phyloP scores from a whole-genome alignment of 2,797 vertebrate species.

The Microhierax caerulescens region DNA sequence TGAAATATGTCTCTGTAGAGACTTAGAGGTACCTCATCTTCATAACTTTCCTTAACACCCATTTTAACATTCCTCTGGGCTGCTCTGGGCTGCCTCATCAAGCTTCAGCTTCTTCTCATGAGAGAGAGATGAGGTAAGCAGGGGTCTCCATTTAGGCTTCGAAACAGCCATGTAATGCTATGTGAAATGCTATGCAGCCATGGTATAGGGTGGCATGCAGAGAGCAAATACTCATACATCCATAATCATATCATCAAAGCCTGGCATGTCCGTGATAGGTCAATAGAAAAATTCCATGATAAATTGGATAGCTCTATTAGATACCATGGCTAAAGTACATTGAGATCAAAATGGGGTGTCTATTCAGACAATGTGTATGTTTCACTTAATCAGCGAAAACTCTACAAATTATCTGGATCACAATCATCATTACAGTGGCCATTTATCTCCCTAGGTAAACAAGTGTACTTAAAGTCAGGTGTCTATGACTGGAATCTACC shows the following conservation, averaged over 20 bases:
- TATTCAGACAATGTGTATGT: neutral
- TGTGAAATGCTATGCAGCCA: slow-evolving; percentile 61
- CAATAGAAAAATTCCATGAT: neutral
- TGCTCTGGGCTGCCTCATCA: slow-evolving; percentile 8
- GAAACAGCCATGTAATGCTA: slow-evolving; percentile 60
- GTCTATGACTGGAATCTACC: neutral
- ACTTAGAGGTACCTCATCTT: slow-evolving; percentile 2
- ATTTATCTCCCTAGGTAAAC: neutral
- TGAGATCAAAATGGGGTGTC: neutral
- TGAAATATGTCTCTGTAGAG: neutral
- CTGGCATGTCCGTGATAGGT: slow-evolving; percentile 18
- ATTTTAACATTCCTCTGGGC: slow-evolving; percentile 45
- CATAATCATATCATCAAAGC: neutral
- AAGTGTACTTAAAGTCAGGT: neutral
- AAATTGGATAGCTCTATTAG: neutral
- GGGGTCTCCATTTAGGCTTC: slow-evolving; percentile 49
- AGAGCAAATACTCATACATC: slow-evolving; percentile 68
- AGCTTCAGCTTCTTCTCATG: slow-evolving; percentile 75
- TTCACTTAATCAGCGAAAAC: neutral
- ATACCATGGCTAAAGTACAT: neutral
- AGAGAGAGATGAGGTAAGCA: slow-evolving; percentile 80
- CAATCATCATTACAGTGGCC: neutral
- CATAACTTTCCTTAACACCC: slow-evolving; percentile 24
- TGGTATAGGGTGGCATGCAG: slow-evolving; percentile 59
- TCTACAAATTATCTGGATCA: neutral